A percentile compares a stretch with the other conserved stretches of the same genome.
These are phyloP conservation scores for Poliocrania exsul DNA, from an alignment of 2,797 vertebrate genomes.

Conservation along the genomic window DNA sequence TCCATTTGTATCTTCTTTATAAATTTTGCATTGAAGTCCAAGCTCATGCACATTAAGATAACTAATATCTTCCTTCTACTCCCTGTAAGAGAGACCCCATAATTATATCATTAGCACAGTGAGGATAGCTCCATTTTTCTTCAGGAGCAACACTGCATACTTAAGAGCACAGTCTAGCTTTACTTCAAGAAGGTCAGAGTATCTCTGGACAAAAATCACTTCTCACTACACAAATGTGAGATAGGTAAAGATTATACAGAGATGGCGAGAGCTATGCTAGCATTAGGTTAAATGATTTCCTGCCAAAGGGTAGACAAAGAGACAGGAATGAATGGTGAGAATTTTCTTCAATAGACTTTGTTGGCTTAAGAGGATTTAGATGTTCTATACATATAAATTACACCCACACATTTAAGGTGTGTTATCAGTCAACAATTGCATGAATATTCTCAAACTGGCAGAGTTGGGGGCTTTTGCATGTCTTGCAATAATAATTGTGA, in stretches of 20 bases:
- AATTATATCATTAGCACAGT: conserved; percentile 41
- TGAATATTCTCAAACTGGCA: not conserved
- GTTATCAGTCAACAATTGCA: not conserved
- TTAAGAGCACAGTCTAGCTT: not conserved
- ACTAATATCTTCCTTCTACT: conserved; percentile 17
- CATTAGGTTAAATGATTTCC: conserved; percentile 11
- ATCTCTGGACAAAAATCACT: not conserved
- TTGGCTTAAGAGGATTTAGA: not conserved
- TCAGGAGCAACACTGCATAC: not conserved
- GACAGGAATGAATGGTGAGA: not conserved
- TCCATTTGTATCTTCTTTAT: not conserved
- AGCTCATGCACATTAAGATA: conserved; percentile 25
- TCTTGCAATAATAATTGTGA: not conserved
- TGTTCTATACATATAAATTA: not conserved
- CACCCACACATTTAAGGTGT: not conserved
- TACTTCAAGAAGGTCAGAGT: not conserved
- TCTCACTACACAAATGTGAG: not conserved
- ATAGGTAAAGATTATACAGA: not conserved
- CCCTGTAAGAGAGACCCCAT: not conserved
- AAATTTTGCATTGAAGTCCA: conserved; percentile 39
- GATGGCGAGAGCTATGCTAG: not conserved
- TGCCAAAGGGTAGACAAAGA: not conserved
- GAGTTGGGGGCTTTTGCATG: not conserved
- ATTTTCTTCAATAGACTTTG: not conserved
- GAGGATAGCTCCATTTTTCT: conserved; percentile 13